Base-by-base conservation (phyloP, 2,888 invertebrate species). In the Drosophila setosimentum region DNA sequence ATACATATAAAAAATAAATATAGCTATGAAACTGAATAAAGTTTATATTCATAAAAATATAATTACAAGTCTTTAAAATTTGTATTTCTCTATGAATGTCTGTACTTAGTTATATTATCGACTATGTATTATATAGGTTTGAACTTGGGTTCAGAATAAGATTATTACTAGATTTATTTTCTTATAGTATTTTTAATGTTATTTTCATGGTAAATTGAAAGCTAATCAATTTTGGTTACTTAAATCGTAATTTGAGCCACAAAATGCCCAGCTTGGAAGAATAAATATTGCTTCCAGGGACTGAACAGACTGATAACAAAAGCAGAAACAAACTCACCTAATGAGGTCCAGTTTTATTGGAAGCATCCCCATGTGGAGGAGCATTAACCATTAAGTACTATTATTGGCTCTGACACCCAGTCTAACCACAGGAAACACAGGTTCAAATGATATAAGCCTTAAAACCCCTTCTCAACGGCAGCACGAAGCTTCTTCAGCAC, bases 31-130 rank as follows among this genome's bases (percentile, higher is more conserved):
- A 76, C 70, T 70, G 78, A 87, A 89, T 77, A 89, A 85, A 89
- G 62, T 81, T 83, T 78, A 84, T 80, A 80, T 87, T 85, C 78
- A 86, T 78, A 87, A 69, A 80, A 87, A 87, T 81, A 87, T 50
- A 82, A 27, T 33, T 27, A 42, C 54, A 66, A 71, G 78, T 79
- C 65, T 75, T 73, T 54, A 40, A 55, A 45, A 40, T 58, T 48
- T 45, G 24, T 27, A 29, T 50, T 40, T 32, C 10, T 6, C 27
- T 35, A 42, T 76, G 71, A 73, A 78, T 68, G 65, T 35, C 6
- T 35, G 16, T 35, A 18, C 16, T n/a, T n/a, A n/a, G n/a, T n/a
- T n/a, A 29, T 29, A 29, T 29, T 16, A 35, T 5, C 16, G 16
- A 6, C 2, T 16, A 35, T 16, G 16, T 16, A 16, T 35, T 5